Conservation (phyloP, 1,140 invertebrate species). For the Whitmania pigra region DNA sequence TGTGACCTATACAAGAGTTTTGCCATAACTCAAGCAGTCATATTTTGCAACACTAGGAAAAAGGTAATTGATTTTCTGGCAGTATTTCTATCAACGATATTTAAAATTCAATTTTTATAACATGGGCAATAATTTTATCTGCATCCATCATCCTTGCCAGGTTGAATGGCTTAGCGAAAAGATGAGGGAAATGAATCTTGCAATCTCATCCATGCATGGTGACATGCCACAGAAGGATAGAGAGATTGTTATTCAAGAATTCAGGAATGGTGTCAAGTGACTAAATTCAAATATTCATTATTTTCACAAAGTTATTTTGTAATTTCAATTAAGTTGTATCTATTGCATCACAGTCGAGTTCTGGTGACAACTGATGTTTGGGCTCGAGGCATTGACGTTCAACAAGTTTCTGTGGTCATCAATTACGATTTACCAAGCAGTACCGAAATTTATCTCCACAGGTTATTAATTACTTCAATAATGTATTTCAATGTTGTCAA, state of each 20-base stretch:
- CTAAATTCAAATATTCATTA: background rate
- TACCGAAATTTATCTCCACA: slow-evolving; percentile 95
- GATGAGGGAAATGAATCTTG: slow-evolving; percentile 83
- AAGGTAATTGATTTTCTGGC: slow-evolving; percentile 55
- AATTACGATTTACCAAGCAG: slow-evolving; percentile 97
- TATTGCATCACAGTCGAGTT: slow-evolving; percentile 48
- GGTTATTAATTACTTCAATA: too few species aligned
- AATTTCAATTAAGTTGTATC: background rate
- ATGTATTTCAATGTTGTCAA: too few species aligned
- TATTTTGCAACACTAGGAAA: slow-evolving; percentile 97
- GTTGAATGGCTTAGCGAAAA: slow-evolving; percentile 42
- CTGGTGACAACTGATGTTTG: slow-evolving; percentile 92
- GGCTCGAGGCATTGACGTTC: slow-evolving; percentile 93
- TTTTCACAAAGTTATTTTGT: background rate
- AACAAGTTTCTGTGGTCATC: slow-evolving; percentile 94
- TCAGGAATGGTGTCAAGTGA: background rate
- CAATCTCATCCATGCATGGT: slow-evolving; percentile 97
- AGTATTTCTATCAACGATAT: background rate
- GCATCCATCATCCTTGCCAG: slow-evolving; percentile 25
- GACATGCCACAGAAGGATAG: slow-evolving; percentile 55
- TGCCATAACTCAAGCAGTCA: slow-evolving; percentile 97
- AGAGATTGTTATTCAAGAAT: slow-evolving; percentile 4
- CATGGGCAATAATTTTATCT: background rate
- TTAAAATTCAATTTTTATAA: background rate
- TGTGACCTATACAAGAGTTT: slow-evolving; percentile 90